Evolutionary conservation across 2,113 vertebrate species (phyloP).

Genomic region (Clarias batrachus): DNA sequence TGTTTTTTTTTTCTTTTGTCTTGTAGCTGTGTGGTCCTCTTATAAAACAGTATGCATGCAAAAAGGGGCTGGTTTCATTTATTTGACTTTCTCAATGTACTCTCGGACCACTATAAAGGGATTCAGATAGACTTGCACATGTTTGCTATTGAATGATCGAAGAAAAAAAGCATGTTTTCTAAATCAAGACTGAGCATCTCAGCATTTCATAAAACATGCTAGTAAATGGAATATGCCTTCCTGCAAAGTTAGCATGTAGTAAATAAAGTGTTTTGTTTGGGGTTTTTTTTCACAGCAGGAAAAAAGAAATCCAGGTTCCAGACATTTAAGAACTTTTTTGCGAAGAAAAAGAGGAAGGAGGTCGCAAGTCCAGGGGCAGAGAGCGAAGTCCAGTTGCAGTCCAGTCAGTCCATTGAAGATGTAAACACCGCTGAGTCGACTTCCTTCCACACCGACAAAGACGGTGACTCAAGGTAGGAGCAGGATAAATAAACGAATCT

Average conservation of each 20-base stretch:
- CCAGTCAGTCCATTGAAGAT: constrained; percentile 77
- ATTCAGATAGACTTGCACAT: constrained; percentile 2
- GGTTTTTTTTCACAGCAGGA: constrained; percentile 66
- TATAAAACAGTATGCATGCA: neutral
- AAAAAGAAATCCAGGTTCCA: constrained; percentile 95
- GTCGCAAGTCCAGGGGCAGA: constrained; percentile 54
- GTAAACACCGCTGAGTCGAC: constrained; percentile 68
- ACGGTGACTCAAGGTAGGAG: constrained; percentile 74
- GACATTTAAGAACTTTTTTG: constrained; percentile 86
- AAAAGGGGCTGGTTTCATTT: neutral
- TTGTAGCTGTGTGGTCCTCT: neutral
- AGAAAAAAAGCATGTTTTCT: neutral
- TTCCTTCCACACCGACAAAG: constrained; percentile 58
- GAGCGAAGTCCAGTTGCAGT: constrained; percentile 63
- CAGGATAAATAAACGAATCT: neutral
- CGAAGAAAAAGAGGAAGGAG: constrained; percentile 87
- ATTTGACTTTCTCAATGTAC: neutral
- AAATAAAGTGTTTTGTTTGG: neutral
- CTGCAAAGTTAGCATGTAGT: neutral
- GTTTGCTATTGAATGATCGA: neutral
- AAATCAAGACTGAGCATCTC: neutral
- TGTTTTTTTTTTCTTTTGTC: neutral
- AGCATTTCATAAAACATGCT: neutral
- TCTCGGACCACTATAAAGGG: neutral
- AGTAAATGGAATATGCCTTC: constrained; percentile 1